Evolutionary conservation across 2,888 invertebrate species (phyloP).

Genomic region (Spilarctia lutea): DNA sequence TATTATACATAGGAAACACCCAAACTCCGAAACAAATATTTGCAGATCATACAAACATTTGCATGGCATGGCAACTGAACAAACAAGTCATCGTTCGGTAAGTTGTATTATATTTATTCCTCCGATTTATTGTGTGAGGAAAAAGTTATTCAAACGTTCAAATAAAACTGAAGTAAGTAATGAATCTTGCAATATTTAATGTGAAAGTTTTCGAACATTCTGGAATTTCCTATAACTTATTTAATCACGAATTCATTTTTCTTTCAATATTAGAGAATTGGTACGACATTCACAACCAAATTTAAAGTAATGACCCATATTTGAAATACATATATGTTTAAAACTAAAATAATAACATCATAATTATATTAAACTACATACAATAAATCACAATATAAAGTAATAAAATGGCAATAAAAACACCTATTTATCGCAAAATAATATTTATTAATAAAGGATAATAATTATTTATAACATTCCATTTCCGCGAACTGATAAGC

Average conservation of each 20-base stretch:
- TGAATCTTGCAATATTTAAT: background rate
- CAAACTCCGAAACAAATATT: too few species aligned
- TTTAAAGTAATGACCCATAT: background rate
- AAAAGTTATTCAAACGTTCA: too few species aligned
- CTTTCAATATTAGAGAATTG: background rate
- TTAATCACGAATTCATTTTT: background rate
- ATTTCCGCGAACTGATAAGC: slow-evolving; percentile 7
- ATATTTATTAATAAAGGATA: slow-evolving; percentile 6
- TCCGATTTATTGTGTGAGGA: too few species aligned
- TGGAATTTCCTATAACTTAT: background rate
- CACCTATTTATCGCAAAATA: slow-evolving; percentile 60
- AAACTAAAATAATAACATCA: background rate
- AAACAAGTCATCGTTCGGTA: background rate
- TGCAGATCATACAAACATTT: too few species aligned
- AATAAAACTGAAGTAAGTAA: too few species aligned
- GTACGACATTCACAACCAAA: background rate
- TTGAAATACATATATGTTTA: background rate
- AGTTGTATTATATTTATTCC: background rate
- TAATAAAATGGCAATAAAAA: slow-evolving; percentile 74
- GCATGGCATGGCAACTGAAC: background rate
- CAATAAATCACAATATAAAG: background rate
- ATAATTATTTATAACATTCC: slow-evolving; percentile 2
- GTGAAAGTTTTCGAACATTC: background rate
- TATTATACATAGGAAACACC: too few species aligned
- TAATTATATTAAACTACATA: background rate